phyloP scores from a whole-genome alignment of 2,113 vertebrate genomes.

The Morone saxatilis region DNA sequence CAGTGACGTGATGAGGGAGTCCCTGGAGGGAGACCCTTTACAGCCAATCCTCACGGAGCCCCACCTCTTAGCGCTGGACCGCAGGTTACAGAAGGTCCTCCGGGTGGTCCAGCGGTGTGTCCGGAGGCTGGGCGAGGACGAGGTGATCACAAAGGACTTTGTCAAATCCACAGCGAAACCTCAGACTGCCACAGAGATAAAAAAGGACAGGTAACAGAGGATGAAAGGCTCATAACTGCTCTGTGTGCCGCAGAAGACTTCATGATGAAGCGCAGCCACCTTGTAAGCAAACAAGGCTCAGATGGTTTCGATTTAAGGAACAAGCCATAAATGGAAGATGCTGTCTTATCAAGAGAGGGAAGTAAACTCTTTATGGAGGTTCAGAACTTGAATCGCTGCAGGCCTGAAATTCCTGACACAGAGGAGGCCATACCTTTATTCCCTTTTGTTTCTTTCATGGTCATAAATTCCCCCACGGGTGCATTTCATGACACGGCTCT shows the following conservation, averaged over 20 bases:
- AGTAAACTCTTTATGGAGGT: slow-evolving; percentile 15
- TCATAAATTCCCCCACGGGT: slow-evolving; percentile 44
- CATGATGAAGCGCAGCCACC: slow-evolving; percentile 1
- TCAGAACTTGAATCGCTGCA: slow-evolving; percentile 19
- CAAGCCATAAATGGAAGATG: slow-evolving; percentile 45
- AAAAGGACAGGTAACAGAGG: slow-evolving; percentile 63
- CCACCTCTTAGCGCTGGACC: slow-evolving; percentile 93
- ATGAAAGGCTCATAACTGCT: neutral
- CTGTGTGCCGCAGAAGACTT: slow-evolving; percentile 4
- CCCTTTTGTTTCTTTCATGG: slow-evolving; percentile 26
- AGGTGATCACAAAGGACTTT: slow-evolving; percentile 85
- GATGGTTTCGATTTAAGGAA: slow-evolving; percentile 42
- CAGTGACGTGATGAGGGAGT: slow-evolving; percentile 95
- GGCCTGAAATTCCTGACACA: slow-evolving; percentile 21
- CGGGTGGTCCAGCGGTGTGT: slow-evolving; percentile 85
- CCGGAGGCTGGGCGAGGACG: slow-evolving; percentile 82
- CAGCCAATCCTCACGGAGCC: slow-evolving; percentile 89
- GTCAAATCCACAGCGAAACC: slow-evolving; percentile 8
- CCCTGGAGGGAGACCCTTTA: slow-evolving; percentile 88
- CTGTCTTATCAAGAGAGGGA: neutral
- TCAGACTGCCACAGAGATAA: slow-evolving; percentile 19
- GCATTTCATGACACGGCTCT: slow-evolving; percentile 26
- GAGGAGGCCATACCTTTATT: neutral
- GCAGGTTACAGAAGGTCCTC: slow-evolving; percentile 88
- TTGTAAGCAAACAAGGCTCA: slow-evolving; percentile 11